phyloP scores from a whole-genome alignment of 2,888 invertebrate species.

The Orgyia antiqua region DNA sequence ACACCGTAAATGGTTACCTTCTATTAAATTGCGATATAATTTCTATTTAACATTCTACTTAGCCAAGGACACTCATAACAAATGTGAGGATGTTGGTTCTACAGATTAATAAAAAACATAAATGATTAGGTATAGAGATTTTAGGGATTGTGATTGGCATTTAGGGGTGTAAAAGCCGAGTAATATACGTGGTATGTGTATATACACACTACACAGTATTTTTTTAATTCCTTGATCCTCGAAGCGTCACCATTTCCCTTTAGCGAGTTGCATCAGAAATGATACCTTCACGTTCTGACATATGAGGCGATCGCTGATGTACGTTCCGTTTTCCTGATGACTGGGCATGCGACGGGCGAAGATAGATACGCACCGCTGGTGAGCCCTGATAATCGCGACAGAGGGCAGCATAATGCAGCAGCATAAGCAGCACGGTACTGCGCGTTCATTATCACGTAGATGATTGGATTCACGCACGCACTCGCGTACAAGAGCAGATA shows the following conservation, averaged over 20 bases:
- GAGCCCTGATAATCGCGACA: conserved; percentile 74
- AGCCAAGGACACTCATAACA: too few species aligned
- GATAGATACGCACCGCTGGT: conserved; percentile 80
- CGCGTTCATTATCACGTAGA: conserved; percentile 97
- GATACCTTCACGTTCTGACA: conserved; percentile 70
- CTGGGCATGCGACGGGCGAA: conserved; percentile 56
- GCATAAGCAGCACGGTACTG: conserved; percentile 94
- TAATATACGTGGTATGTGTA: too few species aligned
- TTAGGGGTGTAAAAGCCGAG: too few species aligned
- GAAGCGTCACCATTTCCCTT: conserved; percentile 20
- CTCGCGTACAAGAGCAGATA: conserved; percentile 92
- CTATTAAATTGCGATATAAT: too few species aligned
- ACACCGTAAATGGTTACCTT: too few species aligned
- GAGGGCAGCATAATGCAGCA: conserved; percentile 84
- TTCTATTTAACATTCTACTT: too few species aligned
- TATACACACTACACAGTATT: too few species aligned
- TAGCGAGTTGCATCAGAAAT: conserved; percentile 18
- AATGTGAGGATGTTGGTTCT: too few species aligned
- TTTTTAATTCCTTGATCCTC: too few species aligned
- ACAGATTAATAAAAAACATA: too few species aligned
- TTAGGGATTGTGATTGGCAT: too few species aligned
- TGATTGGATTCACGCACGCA: conserved; percentile 94
- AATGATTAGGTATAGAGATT: too few species aligned
- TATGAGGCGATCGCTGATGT: conserved; percentile 61
- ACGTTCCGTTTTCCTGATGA: conserved; percentile 49